Percentiles rank a stretch among this genome's conserved stretches.
phyloP scores from a whole-genome alignment of 2,797 vertebrate species.

The Synaphobranchus kaupii region DNA sequence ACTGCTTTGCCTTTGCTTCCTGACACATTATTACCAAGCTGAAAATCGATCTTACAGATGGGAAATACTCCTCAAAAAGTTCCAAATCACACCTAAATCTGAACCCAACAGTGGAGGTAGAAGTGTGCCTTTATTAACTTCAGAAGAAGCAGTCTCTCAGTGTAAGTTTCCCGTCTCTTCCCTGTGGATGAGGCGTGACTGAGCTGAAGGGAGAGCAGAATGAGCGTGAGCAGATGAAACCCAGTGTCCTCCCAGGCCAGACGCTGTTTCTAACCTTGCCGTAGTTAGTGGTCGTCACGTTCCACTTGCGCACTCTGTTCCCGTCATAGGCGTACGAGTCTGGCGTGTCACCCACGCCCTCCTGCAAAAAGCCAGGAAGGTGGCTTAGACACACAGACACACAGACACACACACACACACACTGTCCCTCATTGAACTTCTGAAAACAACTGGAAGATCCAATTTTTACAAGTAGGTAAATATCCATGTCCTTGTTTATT shows the following conservation, averaged over 20 bases:
- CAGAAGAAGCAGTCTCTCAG: too few relatives aligned
- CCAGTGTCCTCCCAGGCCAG: background rate
- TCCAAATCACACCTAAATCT: background rate
- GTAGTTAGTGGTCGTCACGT: constrained; percentile 95
- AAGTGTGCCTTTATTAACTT: background rate
- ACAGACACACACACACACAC: background rate
- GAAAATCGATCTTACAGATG: background rate
- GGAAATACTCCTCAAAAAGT: background rate
- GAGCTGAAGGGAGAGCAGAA: too few relatives aligned
- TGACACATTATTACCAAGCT: background rate
- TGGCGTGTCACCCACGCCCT: constrained; percentile 93
- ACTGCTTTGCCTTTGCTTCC: background rate
- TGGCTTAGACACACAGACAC: background rate
- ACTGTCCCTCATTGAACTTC: constrained; percentile 22
- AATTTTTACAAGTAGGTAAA: background rate
- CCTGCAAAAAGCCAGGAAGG: constrained; percentile 65
- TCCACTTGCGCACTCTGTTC: constrained; percentile 98
- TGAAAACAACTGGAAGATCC: background rate
- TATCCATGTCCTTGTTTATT: background rate
- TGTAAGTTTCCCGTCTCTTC: too few relatives aligned
- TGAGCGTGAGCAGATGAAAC: too few relatives aligned
- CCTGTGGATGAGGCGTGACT: too few relatives aligned
- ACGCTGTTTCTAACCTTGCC: constrained; percentile 83
- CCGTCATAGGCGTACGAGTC: constrained; percentile 96
- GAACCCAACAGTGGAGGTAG: background rate